A percentile compares a stretch with the other conserved stretches of the same genome.
These are phyloP conservation scores for Augochlorella aurata DNA, from an alignment of 2,888 invertebrate species.

Conservation along the genomic window DNA sequence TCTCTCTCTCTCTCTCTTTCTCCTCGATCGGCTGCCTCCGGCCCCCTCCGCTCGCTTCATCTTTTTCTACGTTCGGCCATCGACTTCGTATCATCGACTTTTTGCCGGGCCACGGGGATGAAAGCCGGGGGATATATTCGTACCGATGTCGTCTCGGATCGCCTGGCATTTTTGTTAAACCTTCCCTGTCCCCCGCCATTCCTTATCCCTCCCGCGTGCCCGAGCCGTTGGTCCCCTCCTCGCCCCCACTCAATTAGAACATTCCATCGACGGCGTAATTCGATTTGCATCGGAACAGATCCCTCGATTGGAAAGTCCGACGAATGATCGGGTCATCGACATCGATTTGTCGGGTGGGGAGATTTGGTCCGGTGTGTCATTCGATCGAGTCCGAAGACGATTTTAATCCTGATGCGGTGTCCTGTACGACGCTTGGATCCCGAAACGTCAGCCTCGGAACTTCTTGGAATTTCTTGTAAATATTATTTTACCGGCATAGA, in stretches of 20 bases:
- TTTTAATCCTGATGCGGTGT: background rate
- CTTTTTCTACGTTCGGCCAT: conserved; percentile 60
- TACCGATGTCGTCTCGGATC: conserved; percentile 53
- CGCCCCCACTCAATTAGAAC: conserved; percentile 50
- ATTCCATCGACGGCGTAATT: conserved; percentile 43
- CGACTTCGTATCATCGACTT: conserved; percentile 66
- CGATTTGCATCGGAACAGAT: conserved; percentile 37
- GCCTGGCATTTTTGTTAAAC: conserved; percentile 50
- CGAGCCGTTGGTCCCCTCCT: background rate
- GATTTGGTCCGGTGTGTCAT: background rate
- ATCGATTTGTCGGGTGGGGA: background rate
- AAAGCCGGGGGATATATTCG: conserved; percentile 55
- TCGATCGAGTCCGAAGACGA: background rate
- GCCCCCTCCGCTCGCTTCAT: background rate
- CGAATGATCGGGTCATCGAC: background rate
- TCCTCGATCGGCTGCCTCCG: background rate
- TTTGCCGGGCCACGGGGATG: conserved; percentile 55
- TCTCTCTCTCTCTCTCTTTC: background rate
- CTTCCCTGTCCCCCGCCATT: background rate
- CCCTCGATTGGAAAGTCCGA: background rate
- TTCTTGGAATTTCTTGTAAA: too few relatives aligned
- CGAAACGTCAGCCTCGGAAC: too few relatives aligned
- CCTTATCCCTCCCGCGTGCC: background rate
- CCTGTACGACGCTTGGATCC: too few relatives aligned
- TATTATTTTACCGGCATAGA: too few relatives aligned